Conservation (phyloP, 92 coral and sea anemone species). For the Bergia sp. region DNA sequence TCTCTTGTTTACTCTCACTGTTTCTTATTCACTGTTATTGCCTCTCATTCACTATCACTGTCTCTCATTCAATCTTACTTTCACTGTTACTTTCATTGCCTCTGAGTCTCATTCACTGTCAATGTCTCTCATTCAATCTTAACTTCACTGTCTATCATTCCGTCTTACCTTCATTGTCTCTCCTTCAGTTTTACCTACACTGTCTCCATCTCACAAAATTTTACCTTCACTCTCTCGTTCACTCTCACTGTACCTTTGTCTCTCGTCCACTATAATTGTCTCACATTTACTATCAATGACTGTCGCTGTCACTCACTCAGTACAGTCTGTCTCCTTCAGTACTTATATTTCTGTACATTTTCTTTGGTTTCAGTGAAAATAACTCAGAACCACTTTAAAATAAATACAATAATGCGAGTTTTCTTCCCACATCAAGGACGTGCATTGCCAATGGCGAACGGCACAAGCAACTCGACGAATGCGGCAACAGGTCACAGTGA, state of each 20-base stretch:
- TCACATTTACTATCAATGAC: neutral
- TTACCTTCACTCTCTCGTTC: too few relatives aligned
- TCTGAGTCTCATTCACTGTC: neutral
- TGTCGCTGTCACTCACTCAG: neutral
- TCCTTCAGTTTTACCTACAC: too few relatives aligned
- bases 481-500: neutral
- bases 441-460: neutral
- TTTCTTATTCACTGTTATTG: neutral
- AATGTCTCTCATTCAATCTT: neutral
- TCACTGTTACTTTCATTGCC: neutral
- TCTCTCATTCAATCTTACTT: neutral
- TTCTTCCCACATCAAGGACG: neutral
- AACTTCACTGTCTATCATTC: too few relatives aligned
- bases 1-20: too few relatives aligned
- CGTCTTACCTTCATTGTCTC: too few relatives aligned
- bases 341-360: neutral
- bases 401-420: neutral
- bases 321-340: neutral
- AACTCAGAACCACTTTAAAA: neutral
- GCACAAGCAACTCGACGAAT: neutral
- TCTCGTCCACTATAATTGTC: too few relatives aligned
- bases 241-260: too few relatives aligned
- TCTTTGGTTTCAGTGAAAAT: neutral
- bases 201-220: too few relatives aligned
- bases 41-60: neutral